Conservation (phyloP, 92 coral and sea anemone genomes). For the Chrysogorgia sp. region DNA sequence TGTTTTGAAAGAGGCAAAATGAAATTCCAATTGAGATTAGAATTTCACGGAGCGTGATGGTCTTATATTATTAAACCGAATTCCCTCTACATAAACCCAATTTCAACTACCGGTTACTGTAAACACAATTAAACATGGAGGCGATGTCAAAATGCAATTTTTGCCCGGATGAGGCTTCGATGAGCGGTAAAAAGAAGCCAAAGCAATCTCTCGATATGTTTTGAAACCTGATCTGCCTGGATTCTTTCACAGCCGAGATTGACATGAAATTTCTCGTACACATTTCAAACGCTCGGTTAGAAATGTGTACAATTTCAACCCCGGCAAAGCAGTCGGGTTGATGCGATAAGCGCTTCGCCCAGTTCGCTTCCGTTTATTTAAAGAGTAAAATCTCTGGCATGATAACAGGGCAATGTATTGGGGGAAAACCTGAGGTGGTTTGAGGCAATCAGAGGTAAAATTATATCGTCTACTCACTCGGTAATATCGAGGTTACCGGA, state of each 20-base stretch:
- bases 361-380: no score
- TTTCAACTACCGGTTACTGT: not conserved
- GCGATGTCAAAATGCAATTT: not conserved
- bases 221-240: slow-evolving; percentile 76
- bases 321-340: not conserved
- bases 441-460: slow-evolving; percentile 17
- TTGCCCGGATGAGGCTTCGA: not conserved
- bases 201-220: slow-evolving; percentile 81
- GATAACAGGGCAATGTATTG: slow-evolving; percentile 43
- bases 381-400: slow-evolving; percentile 24
- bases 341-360: not conserved
- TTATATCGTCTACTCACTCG: slow-evolving; percentile 75
- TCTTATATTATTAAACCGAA: no score
- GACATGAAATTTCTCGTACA: not conserved
- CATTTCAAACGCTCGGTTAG: not conserved
- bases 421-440: slow-evolving; percentile 50
- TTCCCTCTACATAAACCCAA: no score
- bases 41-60: not conserved
- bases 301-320: not conserved
- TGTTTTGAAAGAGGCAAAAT: not conserved
- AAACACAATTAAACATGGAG: not conserved
- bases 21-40: not conserved
- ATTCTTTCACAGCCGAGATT: not conserved
- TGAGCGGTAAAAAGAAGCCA: slow-evolving; percentile 48
- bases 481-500: slow-evolving; percentile 98